These are phyloP conservation scores for Coendou prehensilis DNA, from an alignment of 2,797 vertebrate genomes.

Conservation along the genomic window DNA sequence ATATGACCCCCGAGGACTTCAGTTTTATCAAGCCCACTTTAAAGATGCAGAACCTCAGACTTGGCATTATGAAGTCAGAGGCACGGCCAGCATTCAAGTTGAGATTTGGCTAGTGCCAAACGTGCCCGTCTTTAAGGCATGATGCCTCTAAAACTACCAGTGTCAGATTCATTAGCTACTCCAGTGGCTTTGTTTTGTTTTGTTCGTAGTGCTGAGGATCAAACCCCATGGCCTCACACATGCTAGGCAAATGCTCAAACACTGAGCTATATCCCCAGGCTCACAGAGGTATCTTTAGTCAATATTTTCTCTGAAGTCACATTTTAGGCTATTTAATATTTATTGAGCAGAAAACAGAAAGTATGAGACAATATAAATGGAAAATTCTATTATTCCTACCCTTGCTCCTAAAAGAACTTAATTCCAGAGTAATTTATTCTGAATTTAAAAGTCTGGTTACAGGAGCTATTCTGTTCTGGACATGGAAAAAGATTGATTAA, in stretches of 20 bases:
- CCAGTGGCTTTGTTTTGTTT: background rate
- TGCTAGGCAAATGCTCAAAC: background rate
- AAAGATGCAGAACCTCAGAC: background rate
- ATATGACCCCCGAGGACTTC: background rate
- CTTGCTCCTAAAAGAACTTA: constrained; percentile 72
- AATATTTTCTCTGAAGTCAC: constrained; percentile 48
- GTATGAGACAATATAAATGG: constrained; percentile 3
- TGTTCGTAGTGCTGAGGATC: background rate
- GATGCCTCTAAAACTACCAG: background rate
- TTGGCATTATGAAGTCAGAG: background rate
- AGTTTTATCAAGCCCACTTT: background rate
- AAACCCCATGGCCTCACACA: background rate
- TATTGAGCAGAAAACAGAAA: constrained; percentile 35
- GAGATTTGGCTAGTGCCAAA: background rate
- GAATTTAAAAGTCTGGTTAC: constrained; percentile 60
- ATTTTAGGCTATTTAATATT: constrained; percentile 48
- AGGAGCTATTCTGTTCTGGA: constrained; percentile 51
- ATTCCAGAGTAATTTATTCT: constrained; percentile 66
- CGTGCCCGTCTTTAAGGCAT: background rate
- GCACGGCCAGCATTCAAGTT: background rate
- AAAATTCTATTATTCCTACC: background rate
- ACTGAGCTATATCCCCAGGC: background rate
- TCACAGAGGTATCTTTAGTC: background rate
- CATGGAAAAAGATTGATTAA: constrained; percentile 60
- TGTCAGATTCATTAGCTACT: background rate